Base-by-base conservation (phyloP, 2,888 invertebrate species). In the Amorpha juglandis region DNA sequence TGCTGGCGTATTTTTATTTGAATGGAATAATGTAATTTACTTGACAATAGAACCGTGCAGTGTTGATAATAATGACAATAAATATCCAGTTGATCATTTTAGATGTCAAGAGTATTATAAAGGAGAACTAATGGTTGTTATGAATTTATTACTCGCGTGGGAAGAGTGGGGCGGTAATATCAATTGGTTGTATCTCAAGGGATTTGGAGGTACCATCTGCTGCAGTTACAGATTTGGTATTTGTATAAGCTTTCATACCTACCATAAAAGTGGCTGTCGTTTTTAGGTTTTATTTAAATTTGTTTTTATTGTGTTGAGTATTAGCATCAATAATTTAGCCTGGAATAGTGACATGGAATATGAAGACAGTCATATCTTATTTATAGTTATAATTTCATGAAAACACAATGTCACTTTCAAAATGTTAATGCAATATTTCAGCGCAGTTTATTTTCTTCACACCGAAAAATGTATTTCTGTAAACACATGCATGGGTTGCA, bases 1-100 rank as follows among this genome's bases (percentile, higher is more conserved):
- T 91, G 82, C 58, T 65, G 65, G 69, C 16, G 45, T 63, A 62
- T 66, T 64, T 65, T 66, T 67, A 71, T 69, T 71, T 70, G 72
- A 27, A 27, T 27, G 72, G 35, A 9, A 58, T 58, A 58, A 58
- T 58, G 19, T 19, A 58, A 53, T 53, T 53, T 42, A 58, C 38
- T 58, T 58, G 11, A 58, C 35, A 58, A 58, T 58, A 58, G 58
- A 42, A 58, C 38, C 58, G 58, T 58, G 58, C 42, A 58, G 42
- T 58, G 55, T 55, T 55, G 58, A 58, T 58, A 38, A 55, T 55
- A 35, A 38, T 16, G 35, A 38, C 9, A 38, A 42, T 58, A 58
- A 58, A 55, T 55, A 50, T 16, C 16, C 11, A 33, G 55, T 38
- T 58, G 58, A 58, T 58, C 58, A 58, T 42, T 58, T 52, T 33